These are phyloP conservation scores for Cirrhinus molitorella DNA, from an alignment of 2,797 vertebrate genomes.

Conservation along the genomic window DNA sequence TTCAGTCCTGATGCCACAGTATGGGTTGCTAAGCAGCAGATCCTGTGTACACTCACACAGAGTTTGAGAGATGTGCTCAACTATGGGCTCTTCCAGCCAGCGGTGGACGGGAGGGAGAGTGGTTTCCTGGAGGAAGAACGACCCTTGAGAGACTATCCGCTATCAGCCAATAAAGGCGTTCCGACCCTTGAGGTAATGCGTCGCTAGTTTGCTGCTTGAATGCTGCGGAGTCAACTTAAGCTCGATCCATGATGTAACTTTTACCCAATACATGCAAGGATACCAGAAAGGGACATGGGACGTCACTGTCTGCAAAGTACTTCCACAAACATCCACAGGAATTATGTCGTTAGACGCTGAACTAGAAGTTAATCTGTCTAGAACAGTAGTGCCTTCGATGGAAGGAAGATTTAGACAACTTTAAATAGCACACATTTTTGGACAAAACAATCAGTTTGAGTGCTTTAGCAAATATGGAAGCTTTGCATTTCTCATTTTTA, in stretches of 20 bases:
- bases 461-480: background rate
- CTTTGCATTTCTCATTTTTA: background rate
- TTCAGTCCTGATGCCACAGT: conserved; percentile 86
- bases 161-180: conserved; percentile 80
- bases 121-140: conserved; percentile 89
- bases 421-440: background rate
- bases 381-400: background rate
- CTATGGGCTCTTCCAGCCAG: conserved; percentile 89
- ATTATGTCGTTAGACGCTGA: background rate
- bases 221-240: background rate
- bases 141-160: conserved; percentile 83
- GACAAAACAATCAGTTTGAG: background rate
- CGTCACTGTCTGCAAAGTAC: conserved; percentile 12
- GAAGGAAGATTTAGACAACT: background rate
- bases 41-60: conserved; percentile 87
- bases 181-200: conserved; percentile 85
- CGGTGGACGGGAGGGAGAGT: conserved; percentile 84
- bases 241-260: background rate
- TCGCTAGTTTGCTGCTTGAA: background rate
- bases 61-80: conserved; percentile 88
- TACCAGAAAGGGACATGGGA: background rate
- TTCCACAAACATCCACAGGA: conserved; percentile 9
- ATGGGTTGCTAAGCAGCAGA: conserved; percentile 87
- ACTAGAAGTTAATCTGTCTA: conserved; percentile 19
- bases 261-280: conserved; percentile 1